Evolutionary conservation across 92 coral and sea anemone species (phyloP), one percentile per base, ranked within the genome.

Genomic region (Umimayanthus kanabou): DNA sequence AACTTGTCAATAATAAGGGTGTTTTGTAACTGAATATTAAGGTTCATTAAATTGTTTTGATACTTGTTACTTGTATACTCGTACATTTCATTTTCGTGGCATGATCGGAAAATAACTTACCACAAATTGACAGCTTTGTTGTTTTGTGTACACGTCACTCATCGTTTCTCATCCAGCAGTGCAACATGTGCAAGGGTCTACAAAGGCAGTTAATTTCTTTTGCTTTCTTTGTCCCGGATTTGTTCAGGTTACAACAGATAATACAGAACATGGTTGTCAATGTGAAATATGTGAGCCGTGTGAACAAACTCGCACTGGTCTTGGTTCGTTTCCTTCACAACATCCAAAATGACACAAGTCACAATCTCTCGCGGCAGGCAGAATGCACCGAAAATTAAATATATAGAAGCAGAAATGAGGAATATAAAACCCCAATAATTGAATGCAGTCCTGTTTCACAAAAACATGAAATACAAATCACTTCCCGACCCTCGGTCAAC

Each of bases 111-210:
- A 5, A 65, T 65, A 65, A 65, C 71, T 65, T 65, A 65, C 71
- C 71, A 65, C 71, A 65, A 65, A 65, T 65, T 65, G 71, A 65
- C 71, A 65, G 71, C 71, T 65, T 65, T 65, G 71, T 65, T 65
- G 71, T 65, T 65, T 65, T 65, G 71, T 65, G 71, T 65, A 65
- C 71, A 65, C 22, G 71, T 65, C 71, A 65, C 71, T 65, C 71
- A 65, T 65, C 71, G 71, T 65, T 65, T 65, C 71, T 65, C 71
- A 65, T 65, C 71, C 71, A 65, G 71, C 71, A 65, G 5, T 47
- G 53, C 53, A 47, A 47, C 53, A 47, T 47, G 22, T 65, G 71
- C 71, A 65, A 18, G 71, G 71, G 71, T 65, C 71, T 65, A 65
- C 71, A 65, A 15, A 65, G 71, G 71, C 53, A n/a, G n/a, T n/a